Percentiles rank a stretch among this genome's conserved stretches.
These are phyloP conservation scores for Callaeas wilsoni DNA, from an alignment of 2,113 vertebrate genomes.

Conservation along the genomic window DNA sequence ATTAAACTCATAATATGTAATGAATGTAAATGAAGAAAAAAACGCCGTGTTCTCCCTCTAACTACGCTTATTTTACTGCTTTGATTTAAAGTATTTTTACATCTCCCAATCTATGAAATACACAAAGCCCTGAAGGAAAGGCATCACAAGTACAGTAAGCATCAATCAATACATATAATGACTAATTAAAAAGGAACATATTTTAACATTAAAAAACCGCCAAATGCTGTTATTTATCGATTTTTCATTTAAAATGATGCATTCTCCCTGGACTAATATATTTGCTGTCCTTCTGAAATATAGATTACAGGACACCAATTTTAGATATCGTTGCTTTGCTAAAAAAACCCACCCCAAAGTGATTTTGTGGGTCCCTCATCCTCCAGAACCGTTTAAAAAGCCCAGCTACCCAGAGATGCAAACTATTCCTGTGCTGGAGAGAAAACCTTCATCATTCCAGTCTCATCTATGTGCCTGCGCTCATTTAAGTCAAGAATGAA, in stretches of 20 bases:
- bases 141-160: constrained; percentile 52
- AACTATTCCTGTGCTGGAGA: neutral
- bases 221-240: constrained; percentile 57
- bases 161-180: constrained; percentile 66
- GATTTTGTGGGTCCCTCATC: neutral
- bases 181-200: constrained; percentile 68
- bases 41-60: constrained; percentile 68
- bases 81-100: constrained; percentile 73
- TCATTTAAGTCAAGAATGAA: neutral
- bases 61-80: constrained; percentile 75
- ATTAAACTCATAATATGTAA: constrained; percentile 84
- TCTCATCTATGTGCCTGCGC: neutral
- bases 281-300: constrained; percentile 29
- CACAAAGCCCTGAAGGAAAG: constrained; percentile 60
- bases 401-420: neutral
- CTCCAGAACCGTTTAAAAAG: neutral
- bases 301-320: neutral
- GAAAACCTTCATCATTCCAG: neutral
- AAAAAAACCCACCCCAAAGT: neutral
- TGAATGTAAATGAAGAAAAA: constrained; percentile 83
- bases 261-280: constrained; percentile 19
- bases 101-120: constrained; percentile 66
- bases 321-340: neutral
- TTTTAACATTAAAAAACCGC: constrained; percentile 61
- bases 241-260: constrained; percentile 58